Conservation (phyloP, 1,140 invertebrate genomes). For the Hyles vespertilio region DNA sequence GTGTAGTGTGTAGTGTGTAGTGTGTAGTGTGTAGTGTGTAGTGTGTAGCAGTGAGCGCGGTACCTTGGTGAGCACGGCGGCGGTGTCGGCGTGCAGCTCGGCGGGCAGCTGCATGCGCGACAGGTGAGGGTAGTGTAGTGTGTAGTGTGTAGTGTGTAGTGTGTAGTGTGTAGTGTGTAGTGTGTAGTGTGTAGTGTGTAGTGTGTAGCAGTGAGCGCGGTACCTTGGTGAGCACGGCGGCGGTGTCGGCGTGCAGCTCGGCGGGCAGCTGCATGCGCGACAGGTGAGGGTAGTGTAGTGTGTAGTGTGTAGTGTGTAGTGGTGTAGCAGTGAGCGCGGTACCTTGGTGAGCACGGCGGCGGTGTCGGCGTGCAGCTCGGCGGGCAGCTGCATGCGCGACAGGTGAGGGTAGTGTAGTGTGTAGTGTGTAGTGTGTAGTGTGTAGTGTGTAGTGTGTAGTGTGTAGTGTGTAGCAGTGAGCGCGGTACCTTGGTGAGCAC, state of each 20-base stretch:
- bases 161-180: too few species aligned
- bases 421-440: neutral
- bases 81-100: slow-evolving; percentile 97
- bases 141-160: neutral
- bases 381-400: slow-evolving; percentile 93
- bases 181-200: neutral
- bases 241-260: slow-evolving; percentile 97
- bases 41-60: neutral
- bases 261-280: slow-evolving; percentile 95
- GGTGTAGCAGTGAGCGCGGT: neutral
- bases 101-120: slow-evolving; percentile 95
- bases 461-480: neutral
- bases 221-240: slow-evolving; percentile 89
- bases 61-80: slow-evolving; percentile 89
- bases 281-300: slow-evolving; percentile 84
- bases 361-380: slow-evolving; percentile 98
- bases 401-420: slow-evolving; percentile 84
- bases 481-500: slow-evolving; percentile 84
- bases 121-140: slow-evolving; percentile 84
- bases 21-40: neutral
- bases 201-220: neutral
- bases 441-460: too few species aligned
- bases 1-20: too few species aligned
- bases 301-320: neutral
- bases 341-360: slow-evolving; percentile 91